Evolutionary conservation across 1,140 invertebrate species (phyloP).

Genomic region (Babylonia areolata): DNA sequence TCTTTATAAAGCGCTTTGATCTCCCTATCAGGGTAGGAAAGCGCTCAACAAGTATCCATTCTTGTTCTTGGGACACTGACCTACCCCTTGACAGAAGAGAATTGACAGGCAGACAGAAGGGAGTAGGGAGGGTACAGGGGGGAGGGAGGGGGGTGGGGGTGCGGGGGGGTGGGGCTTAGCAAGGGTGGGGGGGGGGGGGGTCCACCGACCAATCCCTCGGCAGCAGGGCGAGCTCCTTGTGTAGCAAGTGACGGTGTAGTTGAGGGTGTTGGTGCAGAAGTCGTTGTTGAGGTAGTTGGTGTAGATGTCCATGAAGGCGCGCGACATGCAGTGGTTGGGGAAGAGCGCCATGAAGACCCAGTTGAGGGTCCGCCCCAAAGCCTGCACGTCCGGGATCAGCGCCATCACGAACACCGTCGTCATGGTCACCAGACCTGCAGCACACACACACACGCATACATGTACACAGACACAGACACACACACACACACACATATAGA

Average conservation of each 20-base stretch:
- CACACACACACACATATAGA: too few species aligned
- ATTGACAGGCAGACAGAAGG: too few species aligned
- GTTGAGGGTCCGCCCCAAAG: constrained; percentile 60
- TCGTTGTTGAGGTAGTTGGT: constrained; percentile 71
- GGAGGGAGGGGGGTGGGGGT: background rate
- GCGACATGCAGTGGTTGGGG: constrained; percentile 70
- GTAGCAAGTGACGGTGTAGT: constrained; percentile 12
- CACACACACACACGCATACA: too few species aligned
- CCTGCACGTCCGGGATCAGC: constrained; percentile 58
- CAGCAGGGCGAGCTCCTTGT: constrained; percentile 8
- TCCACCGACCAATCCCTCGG: background rate
- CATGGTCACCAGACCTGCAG: constrained; percentile 64
- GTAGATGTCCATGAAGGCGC: constrained; percentile 71
- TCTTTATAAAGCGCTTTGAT: too few species aligned
- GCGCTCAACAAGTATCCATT: too few species aligned
- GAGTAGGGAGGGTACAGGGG: too few species aligned
- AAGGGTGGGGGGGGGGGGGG: constrained; percentile 44
- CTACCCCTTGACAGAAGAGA: background rate
- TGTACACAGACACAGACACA: too few species aligned
- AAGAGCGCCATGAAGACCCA: constrained; percentile 72
- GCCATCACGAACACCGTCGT: constrained; percentile 66
- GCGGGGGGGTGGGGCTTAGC: constrained; percentile 16
- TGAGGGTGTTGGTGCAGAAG: constrained; percentile 39
- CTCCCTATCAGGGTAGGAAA: too few species aligned
- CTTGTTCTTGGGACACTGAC: background rate